A percentile compares a stretch with the other conserved stretches of the same genome.
Conservation (phyloP, 2,113 vertebrate species). For the Silurus asotus region DNA sequence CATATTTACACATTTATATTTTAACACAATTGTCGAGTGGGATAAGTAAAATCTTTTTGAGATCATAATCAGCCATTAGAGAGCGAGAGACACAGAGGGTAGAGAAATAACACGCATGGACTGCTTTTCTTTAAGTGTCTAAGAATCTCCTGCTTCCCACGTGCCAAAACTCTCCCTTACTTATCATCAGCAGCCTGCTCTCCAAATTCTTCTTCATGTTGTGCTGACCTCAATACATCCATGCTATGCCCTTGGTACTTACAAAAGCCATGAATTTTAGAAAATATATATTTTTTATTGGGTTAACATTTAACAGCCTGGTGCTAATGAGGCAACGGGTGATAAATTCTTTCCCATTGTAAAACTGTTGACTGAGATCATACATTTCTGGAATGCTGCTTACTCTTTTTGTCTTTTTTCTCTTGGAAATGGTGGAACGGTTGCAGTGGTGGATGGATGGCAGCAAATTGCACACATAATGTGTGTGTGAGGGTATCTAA, state of each 20-base stretch:
- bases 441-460: not conserved
- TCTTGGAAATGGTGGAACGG: not conserved
- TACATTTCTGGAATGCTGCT: constrained; percentile 3
- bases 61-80: constrained; percentile 70
- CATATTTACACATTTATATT: constrained; percentile 58
- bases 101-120: constrained; percentile 69
- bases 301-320: constrained; percentile 17
- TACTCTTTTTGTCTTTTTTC: not conserved
- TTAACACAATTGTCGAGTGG: constrained; percentile 63
- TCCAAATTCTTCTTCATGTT: constrained; percentile 25
- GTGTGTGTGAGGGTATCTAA: too few relatives aligned
- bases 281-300: not conserved
- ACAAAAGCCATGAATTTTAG: not conserved
- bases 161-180: constrained; percentile 23
- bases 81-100: constrained; percentile 64
- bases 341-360: constrained; percentile 14
- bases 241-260: not conserved
- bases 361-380: constrained; percentile 3
- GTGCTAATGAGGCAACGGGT: not conserved
- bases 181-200: constrained; percentile 12
- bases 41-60: constrained; percentile 72
- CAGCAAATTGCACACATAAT: not conserved
- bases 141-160: constrained; percentile 62
- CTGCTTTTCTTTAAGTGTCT: constrained; percentile 71
- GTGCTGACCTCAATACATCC: not conserved